Base-by-base conservation (phyloP, 2,113 vertebrate genomes). In the Zapornia atra region DNA sequence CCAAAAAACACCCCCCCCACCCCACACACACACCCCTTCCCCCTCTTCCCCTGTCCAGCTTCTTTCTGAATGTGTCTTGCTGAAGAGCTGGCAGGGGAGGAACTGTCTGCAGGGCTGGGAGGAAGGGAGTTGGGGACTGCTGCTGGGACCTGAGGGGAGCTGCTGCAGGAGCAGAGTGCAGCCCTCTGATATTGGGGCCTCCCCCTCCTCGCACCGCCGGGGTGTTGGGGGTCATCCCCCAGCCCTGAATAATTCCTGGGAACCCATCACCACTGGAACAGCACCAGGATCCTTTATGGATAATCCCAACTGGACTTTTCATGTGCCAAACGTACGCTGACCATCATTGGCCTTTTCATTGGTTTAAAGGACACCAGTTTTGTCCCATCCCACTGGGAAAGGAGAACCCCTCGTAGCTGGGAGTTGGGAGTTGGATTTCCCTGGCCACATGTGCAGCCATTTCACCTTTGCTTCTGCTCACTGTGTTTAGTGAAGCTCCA, bases 261-360 rank as follows among this genome's bases (percentile, higher is more conserved):
- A 91, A 10, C 50, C 56, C 60, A 5, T 36, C 83, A 57, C 34
- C 53, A 4, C 44, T 72, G 70, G 48, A 36, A 90, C 48, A 10
- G 16, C 82, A 68, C 50, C 56, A 50, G 54, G 77, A 61, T 86
- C 94, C 90, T 71, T 53, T 60, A 40, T 2, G n/a, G 86, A 61
- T 46, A 82, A 94, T 78, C 89, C 63, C 95, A 92, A 7, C 66
- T 54, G 95, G 92, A 78, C 86, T 94, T 94, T 87, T 94, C 80
- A 95, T 68, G 98, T 98, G 98, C 98, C 98, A 98, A 98, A 98
- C 92, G 94, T 85, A 94, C 76, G 93, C 86, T 83, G 63, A 94
- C 92, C 77, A 17, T 96, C 89, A 84, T 18, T 92, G 97, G 94
- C 88, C 92, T 97, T 97, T 86, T 66, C 3, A 64, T 88, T 46